Evolutionary conservation across 2,888 invertebrate genomes (phyloP).

Genomic region (Andrena chrysosceles): DNA sequence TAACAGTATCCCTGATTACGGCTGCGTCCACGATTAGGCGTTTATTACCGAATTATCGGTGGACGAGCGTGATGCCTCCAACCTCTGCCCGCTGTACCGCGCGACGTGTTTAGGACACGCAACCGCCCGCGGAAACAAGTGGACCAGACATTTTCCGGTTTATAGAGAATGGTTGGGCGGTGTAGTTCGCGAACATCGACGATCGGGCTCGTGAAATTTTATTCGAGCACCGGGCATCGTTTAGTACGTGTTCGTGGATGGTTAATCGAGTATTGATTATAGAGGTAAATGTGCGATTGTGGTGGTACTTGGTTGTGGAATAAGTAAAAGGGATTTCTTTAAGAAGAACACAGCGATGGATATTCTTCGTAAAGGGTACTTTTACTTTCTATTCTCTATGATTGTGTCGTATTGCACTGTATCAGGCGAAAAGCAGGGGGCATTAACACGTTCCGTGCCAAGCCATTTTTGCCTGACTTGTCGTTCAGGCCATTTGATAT

Average conservation of each 20-base stretch:
- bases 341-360: too few relatives aligned
- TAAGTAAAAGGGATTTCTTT: too few relatives aligned
- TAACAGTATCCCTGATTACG: conserved; percentile 72
- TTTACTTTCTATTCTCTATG: too few relatives aligned
- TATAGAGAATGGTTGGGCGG: conserved; percentile 31
- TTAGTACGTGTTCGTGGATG: background rate
- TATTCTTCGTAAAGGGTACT: too few relatives aligned
- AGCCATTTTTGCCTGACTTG: too few relatives aligned
- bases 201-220: conserved; percentile 36
- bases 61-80: conserved; percentile 40
- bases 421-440: background rate
- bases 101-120: conserved; percentile 32
- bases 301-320: too few relatives aligned
- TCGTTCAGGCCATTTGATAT: too few relatives aligned
- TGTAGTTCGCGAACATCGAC: conserved; percentile 28
- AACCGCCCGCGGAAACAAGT: conserved; percentile 38
- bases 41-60: conserved; percentile 72
- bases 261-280: background rate
- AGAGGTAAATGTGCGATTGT: too few relatives aligned
- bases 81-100: conserved; percentile 24
- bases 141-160: conserved; percentile 44
- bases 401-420: background rate
- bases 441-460: too few relatives aligned
- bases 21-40: conserved; percentile 69
- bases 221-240: conserved; percentile 10